These are phyloP conservation scores for Chaetodon auriga DNA, from an alignment of 2,113 vertebrate genomes.

Conservation along the genomic window DNA sequence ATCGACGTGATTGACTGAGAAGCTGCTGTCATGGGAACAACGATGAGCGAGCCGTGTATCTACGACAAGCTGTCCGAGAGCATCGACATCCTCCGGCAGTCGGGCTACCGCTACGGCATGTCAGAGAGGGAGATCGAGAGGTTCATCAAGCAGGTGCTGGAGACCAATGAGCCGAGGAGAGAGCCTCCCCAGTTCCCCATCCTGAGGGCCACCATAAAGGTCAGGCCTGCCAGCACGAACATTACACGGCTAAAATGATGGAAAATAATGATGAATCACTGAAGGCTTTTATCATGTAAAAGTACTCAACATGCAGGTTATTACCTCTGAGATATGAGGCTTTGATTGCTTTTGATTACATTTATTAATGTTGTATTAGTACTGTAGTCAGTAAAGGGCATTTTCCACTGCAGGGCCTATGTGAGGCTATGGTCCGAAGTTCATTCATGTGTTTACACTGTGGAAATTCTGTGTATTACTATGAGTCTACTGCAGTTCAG, in stretches of 20 bases:
- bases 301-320: neutral
- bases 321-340: neutral
- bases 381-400: no score
- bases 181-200: slow-evolving; percentile 90
- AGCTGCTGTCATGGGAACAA: slow-evolving; percentile 88
- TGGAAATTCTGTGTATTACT: no score
- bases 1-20: slow-evolving; percentile 11
- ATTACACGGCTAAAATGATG: neutral
- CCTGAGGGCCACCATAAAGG: slow-evolving; percentile 88
- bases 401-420: no score
- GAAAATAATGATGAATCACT: neutral
- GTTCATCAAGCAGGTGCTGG: slow-evolving; percentile 94
- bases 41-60: slow-evolving; percentile 92
- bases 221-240: slow-evolving; percentile 51
- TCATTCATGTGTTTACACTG: no score
- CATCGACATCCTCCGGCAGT: slow-evolving; percentile 94
- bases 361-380: neutral
- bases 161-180: slow-evolving; percentile 93
- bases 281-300: neutral
- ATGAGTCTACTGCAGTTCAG: no score
- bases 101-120: slow-evolving; percentile 96
- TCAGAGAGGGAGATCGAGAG: slow-evolving; percentile 95
- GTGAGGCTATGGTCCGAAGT: no score
- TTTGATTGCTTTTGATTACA: neutral
- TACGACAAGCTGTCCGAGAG: slow-evolving; percentile 97